These are phyloP conservation scores for Parazoanthus darwini DNA, from an alignment of 92 coral and sea anemone genomes.

Conservation along the genomic window DNA sequence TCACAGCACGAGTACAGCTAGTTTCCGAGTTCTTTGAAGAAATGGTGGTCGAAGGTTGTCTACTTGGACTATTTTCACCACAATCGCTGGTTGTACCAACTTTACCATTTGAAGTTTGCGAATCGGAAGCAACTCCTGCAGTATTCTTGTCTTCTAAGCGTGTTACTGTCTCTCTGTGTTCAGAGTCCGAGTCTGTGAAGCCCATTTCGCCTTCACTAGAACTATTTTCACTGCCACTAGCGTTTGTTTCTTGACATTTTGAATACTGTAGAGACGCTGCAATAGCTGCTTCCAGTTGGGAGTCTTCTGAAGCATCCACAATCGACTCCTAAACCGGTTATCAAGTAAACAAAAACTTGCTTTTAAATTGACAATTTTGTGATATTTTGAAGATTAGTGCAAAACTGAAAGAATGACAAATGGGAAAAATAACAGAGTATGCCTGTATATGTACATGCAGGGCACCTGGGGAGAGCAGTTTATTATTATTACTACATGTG, in stretches of 20 bases:
- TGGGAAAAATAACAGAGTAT: too few relatives aligned
- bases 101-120: constrained; percentile 6
- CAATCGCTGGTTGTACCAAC: neutral
- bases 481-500: too few relatives aligned
- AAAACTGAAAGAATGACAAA: too few relatives aligned
- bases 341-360: neutral
- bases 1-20: neutral
- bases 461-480: too few relatives aligned
- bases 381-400: neutral
- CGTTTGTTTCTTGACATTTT: constrained; percentile 54
- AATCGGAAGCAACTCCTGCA: neutral
- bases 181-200: constrained; percentile 88
- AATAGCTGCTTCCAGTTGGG: constrained; percentile 97
- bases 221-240: constrained; percentile 57
- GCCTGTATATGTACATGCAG: too few relatives aligned
- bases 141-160: constrained; percentile 5
- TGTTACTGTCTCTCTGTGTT: constrained; percentile 66
- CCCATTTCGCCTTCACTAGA: constrained; percentile 76
- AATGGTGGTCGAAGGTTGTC: neutral
- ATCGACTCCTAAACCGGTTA: constrained; percentile 70
- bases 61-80: constrained; percentile 22
- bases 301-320: constrained; percentile 97
- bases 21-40: constrained; percentile 9
- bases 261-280: constrained; percentile 90
- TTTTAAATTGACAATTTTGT: neutral